Conservation (phyloP, 2,113 vertebrate species). For the Empidonax traillii region DNA sequence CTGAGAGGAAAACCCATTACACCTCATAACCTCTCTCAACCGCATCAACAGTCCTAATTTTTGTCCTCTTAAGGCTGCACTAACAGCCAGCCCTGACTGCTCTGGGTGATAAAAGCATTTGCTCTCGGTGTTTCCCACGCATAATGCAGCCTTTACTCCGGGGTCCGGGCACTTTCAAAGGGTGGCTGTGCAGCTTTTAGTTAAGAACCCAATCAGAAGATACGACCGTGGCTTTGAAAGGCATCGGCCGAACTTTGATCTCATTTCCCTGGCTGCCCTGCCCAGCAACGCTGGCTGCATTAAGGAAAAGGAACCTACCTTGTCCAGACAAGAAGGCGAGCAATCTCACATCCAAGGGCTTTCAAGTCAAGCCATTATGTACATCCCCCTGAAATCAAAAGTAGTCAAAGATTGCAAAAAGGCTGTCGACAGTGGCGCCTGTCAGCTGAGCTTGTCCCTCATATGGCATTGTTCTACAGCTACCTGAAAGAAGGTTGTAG, state of each 20-base stretch:
- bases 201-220: slow-evolving; percentile 39
- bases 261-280: not conserved
- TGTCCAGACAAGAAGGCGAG: not conserved
- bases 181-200: not conserved
- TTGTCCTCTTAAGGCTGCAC: not conserved
- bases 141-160: not conserved
- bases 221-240: not conserved
- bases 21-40: not conserved
- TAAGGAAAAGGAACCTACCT: not conserved
- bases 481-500: not conserved
- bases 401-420: not conserved
- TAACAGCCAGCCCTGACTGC: not conserved
- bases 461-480: not conserved
- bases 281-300: not conserved
- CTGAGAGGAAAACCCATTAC: not conserved
- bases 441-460: not conserved
- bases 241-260: slow-evolving; percentile 22
- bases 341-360: not conserved
- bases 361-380: not conserved
- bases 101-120: slow-evolving; percentile 32
- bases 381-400: not conserved
- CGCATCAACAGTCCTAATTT: not conserved
- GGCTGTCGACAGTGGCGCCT: accelerated
- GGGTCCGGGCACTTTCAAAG: slow-evolving; percentile 6
- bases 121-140: not conserved